Conservation (phyloP, 2,888 invertebrate species). For the Nomada fabriciana region DNA sequence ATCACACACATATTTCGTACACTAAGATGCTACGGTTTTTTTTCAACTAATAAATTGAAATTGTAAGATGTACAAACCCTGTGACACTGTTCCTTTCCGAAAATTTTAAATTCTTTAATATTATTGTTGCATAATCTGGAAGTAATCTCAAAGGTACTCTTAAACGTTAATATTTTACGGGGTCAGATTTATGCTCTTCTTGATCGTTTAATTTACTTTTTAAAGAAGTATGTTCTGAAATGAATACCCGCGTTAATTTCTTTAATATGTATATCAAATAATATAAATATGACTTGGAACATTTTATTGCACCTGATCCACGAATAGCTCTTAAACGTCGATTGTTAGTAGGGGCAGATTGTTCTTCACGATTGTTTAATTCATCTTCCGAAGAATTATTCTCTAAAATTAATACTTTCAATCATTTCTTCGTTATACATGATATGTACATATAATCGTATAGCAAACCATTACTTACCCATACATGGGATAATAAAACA, state of each 20-base stretch:
- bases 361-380: too few species aligned
- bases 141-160: too few species aligned
- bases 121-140: too few species aligned
- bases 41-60: background rate
- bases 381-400: too few species aligned
- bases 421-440: background rate
- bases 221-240: slow-evolving; percentile 1
- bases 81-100: too few species aligned
- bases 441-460: background rate
- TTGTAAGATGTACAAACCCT: background rate
- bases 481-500: too few species aligned
- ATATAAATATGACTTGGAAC: background rate
- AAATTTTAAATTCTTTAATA: too few species aligned
- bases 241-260: background rate
- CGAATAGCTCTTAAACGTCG: slow-evolving; percentile 62
- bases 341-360: background rate
- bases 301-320: slow-evolving; percentile 74
- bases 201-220: too few species aligned
- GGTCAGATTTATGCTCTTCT: too few species aligned
- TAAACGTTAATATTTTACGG: background rate
- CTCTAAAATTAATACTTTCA: slow-evolving; percentile 5
- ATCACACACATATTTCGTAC: background rate
- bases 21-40: background rate
- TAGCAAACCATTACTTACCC: too few species aligned
- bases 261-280: background rate